Percentiles rank a stretch among this genome's conserved stretches.
phyloP scores from a whole-genome alignment of 2,797 vertebrate genomes.

The Liasis olivaceus region DNA sequence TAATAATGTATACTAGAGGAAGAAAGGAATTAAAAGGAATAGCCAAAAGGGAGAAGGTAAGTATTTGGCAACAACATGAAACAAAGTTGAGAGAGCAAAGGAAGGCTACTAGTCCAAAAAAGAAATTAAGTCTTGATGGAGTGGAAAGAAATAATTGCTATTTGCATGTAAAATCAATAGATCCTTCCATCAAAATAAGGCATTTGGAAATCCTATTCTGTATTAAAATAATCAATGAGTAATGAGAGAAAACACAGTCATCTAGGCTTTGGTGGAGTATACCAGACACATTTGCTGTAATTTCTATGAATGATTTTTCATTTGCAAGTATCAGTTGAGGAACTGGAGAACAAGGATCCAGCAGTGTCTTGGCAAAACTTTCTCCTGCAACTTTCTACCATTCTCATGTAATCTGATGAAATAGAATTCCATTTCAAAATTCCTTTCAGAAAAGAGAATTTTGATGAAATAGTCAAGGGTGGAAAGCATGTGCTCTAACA shows the following conservation, averaged over 20 bases:
- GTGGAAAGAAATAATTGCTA: neutral
- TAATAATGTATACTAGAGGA: conserved; percentile 60
- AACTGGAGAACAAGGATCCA: neutral
- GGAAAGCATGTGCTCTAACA: too few relatives aligned
- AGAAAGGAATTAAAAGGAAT: conserved; percentile 38
- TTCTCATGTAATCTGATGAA: too few relatives aligned
- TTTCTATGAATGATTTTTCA: neutral
- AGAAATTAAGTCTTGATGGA: neutral
- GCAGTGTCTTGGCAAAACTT: too few relatives aligned
- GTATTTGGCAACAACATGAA: conserved; percentile 52
- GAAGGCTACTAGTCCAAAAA: conserved; percentile 10
- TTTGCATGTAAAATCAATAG: conserved; percentile 9
- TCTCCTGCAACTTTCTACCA: too few relatives aligned
- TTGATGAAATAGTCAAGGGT: too few relatives aligned
- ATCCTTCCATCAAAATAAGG: neutral
- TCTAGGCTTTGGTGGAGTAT: neutral
- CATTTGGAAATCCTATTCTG: neutral
- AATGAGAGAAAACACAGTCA: neutral
- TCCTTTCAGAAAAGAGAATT: too few relatives aligned
- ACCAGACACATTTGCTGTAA: neutral
- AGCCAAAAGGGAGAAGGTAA: conserved; percentile 47
- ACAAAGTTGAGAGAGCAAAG: conserved; percentile 24
- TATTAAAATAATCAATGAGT: neutral
- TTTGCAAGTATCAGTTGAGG: neutral
- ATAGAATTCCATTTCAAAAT: too few relatives aligned